Percentiles rank a stretch among this genome's conserved stretches.
These are phyloP conservation scores for Drosophila formosana DNA, from an alignment of 2,888 invertebrate species.

Conservation along the genomic window DNA sequence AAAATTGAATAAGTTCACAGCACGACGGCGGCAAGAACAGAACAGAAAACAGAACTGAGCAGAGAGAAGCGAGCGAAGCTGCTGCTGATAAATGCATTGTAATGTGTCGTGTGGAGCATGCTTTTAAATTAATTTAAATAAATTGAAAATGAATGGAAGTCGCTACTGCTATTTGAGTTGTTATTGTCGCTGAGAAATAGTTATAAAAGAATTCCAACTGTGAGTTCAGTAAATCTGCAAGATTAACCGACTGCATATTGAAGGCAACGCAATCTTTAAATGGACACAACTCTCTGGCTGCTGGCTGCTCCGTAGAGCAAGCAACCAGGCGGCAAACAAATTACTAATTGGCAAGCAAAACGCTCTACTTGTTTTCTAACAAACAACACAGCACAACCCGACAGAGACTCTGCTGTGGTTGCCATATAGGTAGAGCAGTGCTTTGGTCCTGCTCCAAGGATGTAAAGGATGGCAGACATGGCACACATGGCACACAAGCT, in stretches of 20 bases:
- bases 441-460: conserved; percentile 10
- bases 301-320: conserved; percentile 7
- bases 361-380: conserved; percentile 76
- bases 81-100: conserved; percentile 51
- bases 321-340: conserved; percentile 68
- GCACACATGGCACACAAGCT: conserved; percentile 67
- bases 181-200: conserved; percentile 17
- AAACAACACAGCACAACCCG: conserved; percentile 54
- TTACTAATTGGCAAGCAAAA: conserved; percentile 80
- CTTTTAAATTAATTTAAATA: conserved; percentile 68
- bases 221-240: conserved; percentile 1
- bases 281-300: background rate
- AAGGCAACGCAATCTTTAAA: conserved; percentile 1
- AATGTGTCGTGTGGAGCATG: conserved; percentile 51
- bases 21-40: conserved; percentile 29
- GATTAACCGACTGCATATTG: background rate
- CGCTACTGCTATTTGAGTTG: conserved; percentile 22
- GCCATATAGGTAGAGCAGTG: background rate
- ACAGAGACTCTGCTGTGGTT: conserved; percentile 27
- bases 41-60: background rate
- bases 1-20: conserved; percentile 65
- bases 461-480: conserved; percentile 42
- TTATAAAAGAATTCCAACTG: conserved; percentile 8
- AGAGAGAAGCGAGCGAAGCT: background rate
- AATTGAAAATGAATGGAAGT: conserved; percentile 62